These are phyloP conservation scores for Sarcophilus harrisii DNA, from an alignment of 2,797 vertebrate species.

Conservation along the genomic window DNA sequence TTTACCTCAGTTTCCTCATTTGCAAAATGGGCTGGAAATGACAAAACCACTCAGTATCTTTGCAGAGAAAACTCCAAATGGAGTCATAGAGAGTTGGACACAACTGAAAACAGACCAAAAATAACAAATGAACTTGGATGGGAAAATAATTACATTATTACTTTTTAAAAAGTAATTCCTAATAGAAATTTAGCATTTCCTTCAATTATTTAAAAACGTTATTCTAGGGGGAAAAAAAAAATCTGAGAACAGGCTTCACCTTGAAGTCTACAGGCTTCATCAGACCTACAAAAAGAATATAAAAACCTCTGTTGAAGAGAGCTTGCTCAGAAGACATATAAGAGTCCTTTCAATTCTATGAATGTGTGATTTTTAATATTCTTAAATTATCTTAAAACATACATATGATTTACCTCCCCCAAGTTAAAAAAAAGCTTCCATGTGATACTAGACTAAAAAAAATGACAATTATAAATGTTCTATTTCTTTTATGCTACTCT, in stretches of 20 bases:
- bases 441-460: not conserved
- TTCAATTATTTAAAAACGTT: not conserved
- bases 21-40: not conserved
- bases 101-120: not conserved
- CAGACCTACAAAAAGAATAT: not conserved
- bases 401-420: not conserved
- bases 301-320: not conserved
- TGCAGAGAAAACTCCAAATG: not conserved
- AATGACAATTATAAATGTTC: not conserved
- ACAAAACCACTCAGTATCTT: not conserved
- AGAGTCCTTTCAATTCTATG: not conserved
- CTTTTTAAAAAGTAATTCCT: not conserved
- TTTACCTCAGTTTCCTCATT: not conserved
- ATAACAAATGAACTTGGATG: not conserved
- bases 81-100: not conserved
- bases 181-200: not conserved
- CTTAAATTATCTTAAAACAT: not conserved
- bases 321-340: not conserved
- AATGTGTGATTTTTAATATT: not conserved
- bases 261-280: rapidly evolving
- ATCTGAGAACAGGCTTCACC: not conserved
- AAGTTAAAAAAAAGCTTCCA: not conserved
- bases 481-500: not conserved
- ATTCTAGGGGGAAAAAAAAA: not conserved
- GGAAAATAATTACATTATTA: not conserved